Evolutionary conservation across 2,888 invertebrate genomes (phyloP), one percentile per base, ranked within the genome.

Genomic region (Yponomeuta cagnagella): DNA sequence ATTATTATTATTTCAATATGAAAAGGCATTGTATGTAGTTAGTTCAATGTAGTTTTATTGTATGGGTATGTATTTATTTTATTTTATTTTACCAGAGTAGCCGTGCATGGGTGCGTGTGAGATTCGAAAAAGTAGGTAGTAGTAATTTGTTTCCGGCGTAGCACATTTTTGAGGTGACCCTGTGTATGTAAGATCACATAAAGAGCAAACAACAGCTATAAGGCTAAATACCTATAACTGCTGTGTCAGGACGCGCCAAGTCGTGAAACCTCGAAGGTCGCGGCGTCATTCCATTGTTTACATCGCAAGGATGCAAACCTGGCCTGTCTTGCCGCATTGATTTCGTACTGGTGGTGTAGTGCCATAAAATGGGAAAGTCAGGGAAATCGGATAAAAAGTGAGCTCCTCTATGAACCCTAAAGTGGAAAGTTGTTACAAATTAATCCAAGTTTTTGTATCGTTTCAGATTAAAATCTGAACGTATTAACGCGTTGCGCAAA

Each of bases 221-320:
- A 8, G 52, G 52, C 1, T 58, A 58, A 58, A 33, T 33, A 33
- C 33, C 2, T 33, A 33, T 33, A 58, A 12, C 52, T 58, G 52
- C 52, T 52, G 52, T 58, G 15, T 58, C 52, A 15, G 52, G 73
- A 76, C 74, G 77, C 77, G 78, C 76, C 75, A 77, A 80, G 77
- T 79, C 75, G 78, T 80, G 77, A 80, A 84, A 84, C 89, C 88
- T 85, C 78, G 75, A 87, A 89, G 90, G 90, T 88, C 87, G 86
- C 73, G 76, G 75, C 80, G 82, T 81, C 87, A 88, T 81, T 86
- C 77, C 82, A 84, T 87, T 86, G 87, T 88, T 89, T 87, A 89
- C 86, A 76, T 83, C 80, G 75, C 74, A 63, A 9, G 43, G 65
- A 64, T 43, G 58, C 65, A 15, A 70, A 64, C 65, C 33, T 43